Evolutionary conservation across 2,113 vertebrate species (phyloP), one percentile per base, ranked within the genome.

Genomic region (Engraulis encrasicolus): DNA sequence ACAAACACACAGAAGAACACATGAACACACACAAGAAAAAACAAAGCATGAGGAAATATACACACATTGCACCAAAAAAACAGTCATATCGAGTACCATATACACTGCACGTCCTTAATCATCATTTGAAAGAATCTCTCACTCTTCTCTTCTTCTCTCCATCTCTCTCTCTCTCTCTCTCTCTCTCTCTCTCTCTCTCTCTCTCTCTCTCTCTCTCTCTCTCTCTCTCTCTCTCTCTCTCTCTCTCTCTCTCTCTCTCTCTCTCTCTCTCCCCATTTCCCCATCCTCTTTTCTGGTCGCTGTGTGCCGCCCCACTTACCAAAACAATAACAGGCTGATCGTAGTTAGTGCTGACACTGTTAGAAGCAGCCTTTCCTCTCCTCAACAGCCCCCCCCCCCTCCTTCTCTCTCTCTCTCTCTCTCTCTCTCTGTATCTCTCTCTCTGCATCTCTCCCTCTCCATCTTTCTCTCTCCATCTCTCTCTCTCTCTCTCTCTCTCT

Each of bases 161-260:
- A 78, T 31, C 81, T n/a, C 34, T 20, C 5, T 34, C 31, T 27
- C 15, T 36, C 45, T 50, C 78, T 20, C 79, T 66, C n/a, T 82
- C 49, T 40, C 81, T 23, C 81, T n/a, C 31, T 19, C 3, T 27
- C 23, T 23, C 19, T 31, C 40, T 54, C 77, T 19, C 79, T 66
- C n/a, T 82, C 49, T 40, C 81, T 23, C 54, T 81, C 74, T 45
- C 36, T 23, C 61, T 36, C n/a, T 49, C 78, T 52, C 37, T 27
- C 82, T 61, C 37, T 74, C 36, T 58, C 80, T 88, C 85, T 88
- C 86, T 89, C 78, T 87, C 83, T 54, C n/a, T n/a, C n/a, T n/a
- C n/a, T 37, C n/a, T 37, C n/a, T 50, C n/a, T 38, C 58, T 5
- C 18, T 78, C 36, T 23, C 48, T 50, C 71, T 31, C 81, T n/a